Base-by-base conservation (phyloP, 92 coral and sea anemone genomes). In the Porites divaricata region DNA sequence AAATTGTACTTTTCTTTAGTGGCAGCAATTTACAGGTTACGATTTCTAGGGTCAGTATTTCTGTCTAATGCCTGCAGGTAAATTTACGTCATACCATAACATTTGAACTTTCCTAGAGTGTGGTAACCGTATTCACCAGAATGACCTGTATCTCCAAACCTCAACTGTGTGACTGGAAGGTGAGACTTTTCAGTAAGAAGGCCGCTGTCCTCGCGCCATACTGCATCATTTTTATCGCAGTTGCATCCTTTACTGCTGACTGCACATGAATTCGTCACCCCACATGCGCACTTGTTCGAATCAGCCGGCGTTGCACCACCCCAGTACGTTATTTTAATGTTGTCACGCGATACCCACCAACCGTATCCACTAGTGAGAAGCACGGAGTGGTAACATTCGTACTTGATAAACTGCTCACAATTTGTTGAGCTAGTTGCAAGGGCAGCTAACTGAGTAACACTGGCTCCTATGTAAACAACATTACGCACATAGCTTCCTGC, bases 261-360 rank as follows among this genome's bases (percentile, higher is more conserved):
- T 10, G 72, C 71, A 15, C 71, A 67, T 21, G 25, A 19, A 41
- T 67, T 67, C 41, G 71, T 24, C 25, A 89, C 56, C 35, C 92
- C 92, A 63, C 92, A 89, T 67, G 89, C 89, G 70, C 92, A 89
- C 79, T 89, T 89, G 74, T 67, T 45, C 16, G 79, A 8, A 62
- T 77, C 80, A 54, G 51, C 58, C 9, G 65, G 64, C 45, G 68
- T 69, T 4, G 81, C 83, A 53, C 87, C 87, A 15, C 88, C 87
- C 91, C 84, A 79, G 80, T 86, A 57, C 26, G 57, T 78, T 85
- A 86, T 86, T 56, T 79, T 62, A 2, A 53, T 62, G 3, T 15
- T 26, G 50, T 72, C 85, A 51, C 89, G 89, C 14, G 89, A 73
- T 41, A 86, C 80, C 89, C 89, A 86, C 85, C 70, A 65, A 11